Evolutionary conservation across 2,113 vertebrate genomes (phyloP), one percentile per base, ranked within the genome.

Genomic region (Meles meles): DNA sequence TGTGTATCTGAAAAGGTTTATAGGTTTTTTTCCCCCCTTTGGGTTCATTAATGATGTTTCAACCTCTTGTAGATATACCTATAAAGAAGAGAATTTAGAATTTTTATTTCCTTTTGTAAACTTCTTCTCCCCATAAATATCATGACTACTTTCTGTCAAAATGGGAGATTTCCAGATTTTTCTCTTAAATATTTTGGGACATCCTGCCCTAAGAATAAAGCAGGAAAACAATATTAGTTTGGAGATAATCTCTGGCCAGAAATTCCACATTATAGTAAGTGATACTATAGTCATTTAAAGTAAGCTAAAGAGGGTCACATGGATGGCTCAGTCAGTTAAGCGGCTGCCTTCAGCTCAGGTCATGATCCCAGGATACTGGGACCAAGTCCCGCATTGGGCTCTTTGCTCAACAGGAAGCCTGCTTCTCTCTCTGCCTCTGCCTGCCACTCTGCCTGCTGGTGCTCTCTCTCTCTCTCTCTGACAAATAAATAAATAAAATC

Each of bases 41-140:
- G 39, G 39, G 4, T 59, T 76, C 34, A 67, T 59, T 47, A 76
- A n/a, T 88, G n/a, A 93, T 37, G 5, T 65, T 87, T 69, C 39
- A 92, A 3, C 13, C 39, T 94, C 39, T 92, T n/a, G 47, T 14
- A 65, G 37, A 44, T 20, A 27, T 59, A 42, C 59, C 69, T 69
- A 57, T 82, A 44, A 57, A 88, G 27, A 39, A 88, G 27, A 82
- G 67, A 92, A 63, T 57, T 87, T 87, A 81, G 39, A 94, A 83
- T 77, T 94, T 94, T 88, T 5, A 82, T 94, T 76, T 94, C 34
- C 47, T 88, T 93, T 57, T 92, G 21, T 77, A 88, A 92, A 59
- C 27, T 49, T 88, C 15, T n/a, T 88, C 27, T 93, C 88, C 61
- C 59, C 49, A 52, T 25, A 71, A 83, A 79, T 49, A 55, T n/a